Evolutionary conservation across 2,113 vertebrate species (phyloP), one percentile per base, ranked within the genome.

Genomic region (Aythya baeri): DNA sequence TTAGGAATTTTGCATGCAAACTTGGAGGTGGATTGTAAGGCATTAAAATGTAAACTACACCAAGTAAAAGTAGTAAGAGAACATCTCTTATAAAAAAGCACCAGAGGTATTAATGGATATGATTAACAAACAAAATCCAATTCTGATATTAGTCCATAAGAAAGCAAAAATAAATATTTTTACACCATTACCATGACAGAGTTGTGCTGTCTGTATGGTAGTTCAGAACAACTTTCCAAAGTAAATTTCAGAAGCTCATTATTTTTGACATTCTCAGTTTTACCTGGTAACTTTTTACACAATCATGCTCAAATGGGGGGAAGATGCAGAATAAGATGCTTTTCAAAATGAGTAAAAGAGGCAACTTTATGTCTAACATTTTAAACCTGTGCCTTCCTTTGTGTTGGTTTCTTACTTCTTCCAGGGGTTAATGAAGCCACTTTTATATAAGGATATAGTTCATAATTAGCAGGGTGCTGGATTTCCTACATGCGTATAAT

Each of bases 261-360:
- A 4, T 77, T 57, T 86, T 54, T 84, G 11, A 27, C 67, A 36
- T 87, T 78, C 63, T 76, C 7, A 38, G 1, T 26, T 74, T 23
- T 4, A 6, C 7, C 8, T 3, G 15, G 62, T 50, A 78, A 34
- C 6, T 43, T 83, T 72, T 61, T 25, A 67, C 11, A 72, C 59
- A 65, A 57, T n/a, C 0, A 1, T 38, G n/a, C 10, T 50, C 79
- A 16, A 44, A 16, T 16, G 58, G 6, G 4, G 21, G 16, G 6
- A 58, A 58, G 50, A 49, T n/a, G 38, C 8, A 44, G 22, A 80
- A 50, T 62, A 44, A 58, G 16, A 36, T 65, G 26, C 11, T 57
- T 89, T 61, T 50, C 54, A 89, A 66, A 13, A 20, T 50, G 34
- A 76, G 6, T 22, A 62, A 72, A 86, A 12, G 9, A 58, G 7